A percentile compares a stretch with the other conserved stretches of the same genome.
Conservation (phyloP, 2,113 vertebrate genomes). For the Alaudala cheleensis region DNA sequence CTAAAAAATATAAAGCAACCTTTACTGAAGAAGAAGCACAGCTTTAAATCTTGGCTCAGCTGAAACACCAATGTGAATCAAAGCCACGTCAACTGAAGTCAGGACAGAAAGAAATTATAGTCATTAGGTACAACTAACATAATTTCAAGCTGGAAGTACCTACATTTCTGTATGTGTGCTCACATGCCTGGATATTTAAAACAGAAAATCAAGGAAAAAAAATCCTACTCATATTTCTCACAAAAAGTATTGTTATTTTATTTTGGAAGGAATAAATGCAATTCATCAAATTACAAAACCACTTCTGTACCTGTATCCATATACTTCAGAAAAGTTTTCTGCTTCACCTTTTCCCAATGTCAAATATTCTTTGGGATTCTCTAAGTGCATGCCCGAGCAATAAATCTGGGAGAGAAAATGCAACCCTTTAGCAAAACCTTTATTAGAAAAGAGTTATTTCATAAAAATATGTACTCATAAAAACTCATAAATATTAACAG, state of each 20-base stretch:
- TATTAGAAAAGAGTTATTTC: neutral
- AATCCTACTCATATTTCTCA: neutral
- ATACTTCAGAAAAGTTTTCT: slow-evolving; percentile 97
- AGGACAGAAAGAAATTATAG: neutral
- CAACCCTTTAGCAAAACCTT: slow-evolving; percentile 7
- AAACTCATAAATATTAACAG: slow-evolving; percentile 17
- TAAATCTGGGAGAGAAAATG: slow-evolving; percentile 80
- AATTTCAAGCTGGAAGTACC: neutral
- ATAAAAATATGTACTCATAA: neutral
- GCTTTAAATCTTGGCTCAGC: neutral
- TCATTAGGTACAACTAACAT: neutral
- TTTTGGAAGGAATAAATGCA: neutral
- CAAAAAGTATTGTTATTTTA: neutral
- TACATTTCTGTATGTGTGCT: neutral
- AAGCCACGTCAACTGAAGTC: neutral
- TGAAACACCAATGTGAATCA: neutral
- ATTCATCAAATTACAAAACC: neutral
- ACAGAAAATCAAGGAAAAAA: neutral
- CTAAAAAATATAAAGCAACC: neutral
- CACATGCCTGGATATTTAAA: neutral
- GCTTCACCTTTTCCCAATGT: slow-evolving; percentile 87
- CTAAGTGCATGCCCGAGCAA: slow-evolving; percentile 87
- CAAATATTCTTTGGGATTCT: slow-evolving; percentile 89
- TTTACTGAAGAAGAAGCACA: neutral
- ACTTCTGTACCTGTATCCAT: slow-evolving; percentile 83